Conservation (phyloP, 2,888 invertebrate species). For the Temnothorax unifasciatus region DNA sequence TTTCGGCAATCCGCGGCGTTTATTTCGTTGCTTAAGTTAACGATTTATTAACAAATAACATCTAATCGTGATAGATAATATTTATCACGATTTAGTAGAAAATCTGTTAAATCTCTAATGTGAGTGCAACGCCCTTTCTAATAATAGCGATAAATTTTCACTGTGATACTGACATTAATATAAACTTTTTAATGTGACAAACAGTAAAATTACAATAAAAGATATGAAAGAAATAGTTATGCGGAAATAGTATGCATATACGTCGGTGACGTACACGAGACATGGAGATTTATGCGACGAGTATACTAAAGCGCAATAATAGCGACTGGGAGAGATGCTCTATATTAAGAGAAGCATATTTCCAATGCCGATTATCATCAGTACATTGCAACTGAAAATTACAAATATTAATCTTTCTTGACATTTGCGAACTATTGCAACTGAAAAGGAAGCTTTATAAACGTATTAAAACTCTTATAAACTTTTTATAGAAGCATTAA, state of each 20-base stretch:
- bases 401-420: background rate
- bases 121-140: background rate
- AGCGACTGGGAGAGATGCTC: background rate
- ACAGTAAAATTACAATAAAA: background rate
- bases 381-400: background rate
- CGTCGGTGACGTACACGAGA: background rate
- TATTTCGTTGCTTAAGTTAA: background rate
- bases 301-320: conserved; percentile 19
- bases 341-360: conserved; percentile 10
- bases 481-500: background rate
- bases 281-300: conserved; percentile 18
- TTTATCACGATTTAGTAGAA: background rate
- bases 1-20: background rate
- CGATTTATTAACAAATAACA: background rate
- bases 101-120: background rate
- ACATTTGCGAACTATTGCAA: background rate
- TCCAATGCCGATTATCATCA: background rate
- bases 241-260: background rate
- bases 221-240: background rate
- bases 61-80: background rate
- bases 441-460: background rate
- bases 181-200: background rate
- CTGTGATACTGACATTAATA: background rate
- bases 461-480: background rate
- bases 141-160: background rate